These are phyloP conservation scores for Lithophane leautieri DNA, from an alignment of 2,888 invertebrate genomes.

Conservation along the genomic window DNA sequence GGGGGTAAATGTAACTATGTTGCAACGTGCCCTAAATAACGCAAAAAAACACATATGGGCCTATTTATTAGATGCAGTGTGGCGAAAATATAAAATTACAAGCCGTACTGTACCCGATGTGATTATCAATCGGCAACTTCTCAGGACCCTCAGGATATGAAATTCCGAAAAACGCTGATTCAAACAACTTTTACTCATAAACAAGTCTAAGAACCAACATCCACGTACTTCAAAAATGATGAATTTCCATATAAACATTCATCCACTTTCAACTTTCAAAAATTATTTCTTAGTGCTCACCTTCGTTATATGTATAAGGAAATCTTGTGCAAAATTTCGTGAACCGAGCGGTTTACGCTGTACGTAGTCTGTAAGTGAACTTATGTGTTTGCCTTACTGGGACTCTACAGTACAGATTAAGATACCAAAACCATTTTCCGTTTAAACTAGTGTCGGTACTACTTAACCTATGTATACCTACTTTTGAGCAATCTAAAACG, in stretches of 20 bases:
- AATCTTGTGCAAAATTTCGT: not conserved
- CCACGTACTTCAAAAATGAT: not conserved
- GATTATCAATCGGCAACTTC: too few relatives aligned
- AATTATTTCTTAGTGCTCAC: not conserved
- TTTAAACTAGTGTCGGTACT: not conserved
- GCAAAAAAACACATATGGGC: constrained; percentile 10
- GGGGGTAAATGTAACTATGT: constrained; percentile 17
- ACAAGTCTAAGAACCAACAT: not conserved
- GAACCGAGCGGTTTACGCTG: not conserved
- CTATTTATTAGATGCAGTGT: constrained; percentile 8
- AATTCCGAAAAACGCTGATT: not conserved
- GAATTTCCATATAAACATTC: not conserved
- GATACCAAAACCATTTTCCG: not conserved
- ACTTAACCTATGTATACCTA: not conserved
- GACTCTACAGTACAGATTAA: not conserved
- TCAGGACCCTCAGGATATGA: too few relatives aligned
- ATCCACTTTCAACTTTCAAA: not conserved
- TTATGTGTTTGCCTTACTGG: too few relatives aligned
- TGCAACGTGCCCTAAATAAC: not conserved
- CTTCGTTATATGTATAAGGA: not conserved
- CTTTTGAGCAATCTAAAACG: constrained; percentile 4
- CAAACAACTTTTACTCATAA: not conserved
- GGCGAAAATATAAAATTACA: not conserved
- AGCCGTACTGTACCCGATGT: not conserved
- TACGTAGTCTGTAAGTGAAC: too few relatives aligned